These are phyloP conservation scores for Hirtodrosophila alboralis DNA, from an alignment of 2,888 invertebrate genomes.

Conservation along the genomic window DNA sequence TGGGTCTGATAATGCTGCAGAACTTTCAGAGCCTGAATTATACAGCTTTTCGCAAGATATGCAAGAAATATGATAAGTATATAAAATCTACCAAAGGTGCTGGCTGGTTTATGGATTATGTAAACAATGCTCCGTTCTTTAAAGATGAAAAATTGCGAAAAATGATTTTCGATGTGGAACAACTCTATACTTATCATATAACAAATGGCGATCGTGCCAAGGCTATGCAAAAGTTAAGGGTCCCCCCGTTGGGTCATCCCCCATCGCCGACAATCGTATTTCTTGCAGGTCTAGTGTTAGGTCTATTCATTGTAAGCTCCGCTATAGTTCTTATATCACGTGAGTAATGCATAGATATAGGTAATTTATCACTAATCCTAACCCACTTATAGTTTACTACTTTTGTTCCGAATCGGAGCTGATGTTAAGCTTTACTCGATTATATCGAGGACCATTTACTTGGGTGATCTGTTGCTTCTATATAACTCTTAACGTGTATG, in stretches of 20 bases:
- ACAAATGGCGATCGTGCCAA: slow-evolving; percentile 96
- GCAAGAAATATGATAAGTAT: slow-evolving; percentile 98
- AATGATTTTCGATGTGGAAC: slow-evolving; percentile 90
- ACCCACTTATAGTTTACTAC: slow-evolving; percentile 18
- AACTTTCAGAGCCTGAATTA: slow-evolving; percentile 98
- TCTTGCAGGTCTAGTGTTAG: slow-evolving; percentile 95
- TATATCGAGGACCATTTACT: slow-evolving; percentile 95
- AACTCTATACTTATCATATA: slow-evolving; percentile 90
- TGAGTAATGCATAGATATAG: slow-evolving; percentile 75
- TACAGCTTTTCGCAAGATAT: slow-evolving; percentile 98
- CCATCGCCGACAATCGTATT: slow-evolving; percentile 94
- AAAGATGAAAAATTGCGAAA: slow-evolving; percentile 86
- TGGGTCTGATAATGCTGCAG: slow-evolving; percentile 96
- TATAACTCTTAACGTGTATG: slow-evolving; percentile 96
- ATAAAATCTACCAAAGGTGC: slow-evolving; percentile 88
- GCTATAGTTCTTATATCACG: slow-evolving; percentile 93
- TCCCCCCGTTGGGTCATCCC: slow-evolving; percentile 96
- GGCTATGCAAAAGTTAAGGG: slow-evolving; percentile 97
- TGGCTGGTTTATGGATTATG: slow-evolving; percentile 94
- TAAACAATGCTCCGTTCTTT: slow-evolving; percentile 86
- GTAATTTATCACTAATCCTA: too few relatives aligned
- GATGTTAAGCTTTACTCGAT: slow-evolving; percentile 88
- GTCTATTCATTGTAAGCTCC: slow-evolving; percentile 93
- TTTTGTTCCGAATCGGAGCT: not conserved
- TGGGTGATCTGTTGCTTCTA: slow-evolving; percentile 95